Evolutionary conservation across 2,113 vertebrate species (phyloP).

Genomic region (Zosterops borbonicus): DNA sequence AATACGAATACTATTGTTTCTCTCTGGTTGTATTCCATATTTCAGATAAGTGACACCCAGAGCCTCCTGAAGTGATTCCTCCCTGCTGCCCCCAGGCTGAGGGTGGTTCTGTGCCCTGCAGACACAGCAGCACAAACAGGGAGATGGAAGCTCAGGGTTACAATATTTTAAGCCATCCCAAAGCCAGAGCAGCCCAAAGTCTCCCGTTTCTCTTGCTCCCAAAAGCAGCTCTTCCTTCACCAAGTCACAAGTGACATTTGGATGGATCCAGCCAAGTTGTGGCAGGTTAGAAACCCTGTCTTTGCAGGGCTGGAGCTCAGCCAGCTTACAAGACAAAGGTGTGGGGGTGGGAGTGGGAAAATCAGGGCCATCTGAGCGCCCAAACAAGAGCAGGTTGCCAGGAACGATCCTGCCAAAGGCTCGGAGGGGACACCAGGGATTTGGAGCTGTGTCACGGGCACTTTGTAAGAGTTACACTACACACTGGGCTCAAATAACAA

Average conservation of each 20-base stretch:
- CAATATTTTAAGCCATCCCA: background rate
- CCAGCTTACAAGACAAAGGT: background rate
- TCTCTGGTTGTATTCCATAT: background rate
- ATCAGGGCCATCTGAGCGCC: background rate
- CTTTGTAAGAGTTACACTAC: background rate
- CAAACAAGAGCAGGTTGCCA: background rate
- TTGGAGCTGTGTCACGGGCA: background rate
- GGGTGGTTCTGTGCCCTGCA: fast-evolving
- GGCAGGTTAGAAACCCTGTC: background rate
- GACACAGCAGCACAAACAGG: fast-evolving
- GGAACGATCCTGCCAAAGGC: background rate
- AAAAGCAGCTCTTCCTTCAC: background rate
- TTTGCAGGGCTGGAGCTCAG: background rate
- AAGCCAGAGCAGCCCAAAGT: background rate
- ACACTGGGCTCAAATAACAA: background rate
- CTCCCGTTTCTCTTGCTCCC: background rate
- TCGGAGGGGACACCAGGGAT: background rate
- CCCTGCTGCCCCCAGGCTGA: background rate
- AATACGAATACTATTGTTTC: background rate
- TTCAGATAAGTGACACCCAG: background rate
- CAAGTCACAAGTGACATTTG: background rate
- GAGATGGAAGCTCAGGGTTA: background rate
- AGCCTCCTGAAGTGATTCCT: background rate
- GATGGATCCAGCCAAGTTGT: background rate
- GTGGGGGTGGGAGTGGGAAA: background rate